Evolutionary conservation across 1,140 invertebrate genomes (phyloP).

Genomic region (Drosophila willistoni): DNA sequence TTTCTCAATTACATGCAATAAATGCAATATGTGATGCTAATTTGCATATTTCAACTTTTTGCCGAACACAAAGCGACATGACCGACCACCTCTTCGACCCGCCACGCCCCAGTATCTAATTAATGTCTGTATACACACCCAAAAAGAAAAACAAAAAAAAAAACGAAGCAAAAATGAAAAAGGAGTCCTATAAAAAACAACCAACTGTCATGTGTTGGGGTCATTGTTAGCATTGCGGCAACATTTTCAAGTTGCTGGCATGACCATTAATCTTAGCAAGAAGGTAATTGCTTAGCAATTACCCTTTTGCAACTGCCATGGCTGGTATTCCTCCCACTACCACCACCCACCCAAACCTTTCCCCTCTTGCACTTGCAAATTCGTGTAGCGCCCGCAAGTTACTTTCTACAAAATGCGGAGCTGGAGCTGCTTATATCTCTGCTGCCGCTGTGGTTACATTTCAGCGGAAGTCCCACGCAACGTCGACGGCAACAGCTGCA

Average conservation of each 20-base stretch:
- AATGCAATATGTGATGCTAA: slow-evolving; percentile 29
- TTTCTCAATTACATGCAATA: slow-evolving; percentile 39
- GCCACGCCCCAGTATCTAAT: slow-evolving; percentile 52
- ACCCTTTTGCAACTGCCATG: slow-evolving; percentile 58
- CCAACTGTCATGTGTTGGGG: slow-evolving; percentile 52
- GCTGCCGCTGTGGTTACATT: slow-evolving; percentile 75
- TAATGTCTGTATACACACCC: slow-evolving; percentile 43
- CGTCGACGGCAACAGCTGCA: slow-evolving; percentile 76
- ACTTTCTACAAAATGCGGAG: slow-evolving; percentile 10
- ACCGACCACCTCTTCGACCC: not conserved
- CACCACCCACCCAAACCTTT: not conserved
- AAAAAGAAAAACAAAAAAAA: not conserved
- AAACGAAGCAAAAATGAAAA: not conserved
- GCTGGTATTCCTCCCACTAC: not conserved
- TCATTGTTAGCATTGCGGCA: slow-evolving; percentile 77
- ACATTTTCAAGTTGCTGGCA: slow-evolving; percentile 64
- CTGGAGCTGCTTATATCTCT: slow-evolving; percentile 55
- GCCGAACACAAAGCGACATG: slow-evolving; percentile 5
- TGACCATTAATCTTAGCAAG: slow-evolving; percentile 60
- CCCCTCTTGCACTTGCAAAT: slow-evolving; percentile 51
- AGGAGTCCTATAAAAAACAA: slow-evolving; percentile 19
- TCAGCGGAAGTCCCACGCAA: slow-evolving; percentile 79
- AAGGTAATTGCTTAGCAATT: slow-evolving; percentile 81
- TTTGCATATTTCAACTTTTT: slow-evolving; percentile 55
- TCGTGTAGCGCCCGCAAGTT: slow-evolving; percentile 31